Evolutionary conservation across 2,888 invertebrate species (phyloP), one percentile per base, ranked within the genome.

Genomic region (Aphrophora alni): DNA sequence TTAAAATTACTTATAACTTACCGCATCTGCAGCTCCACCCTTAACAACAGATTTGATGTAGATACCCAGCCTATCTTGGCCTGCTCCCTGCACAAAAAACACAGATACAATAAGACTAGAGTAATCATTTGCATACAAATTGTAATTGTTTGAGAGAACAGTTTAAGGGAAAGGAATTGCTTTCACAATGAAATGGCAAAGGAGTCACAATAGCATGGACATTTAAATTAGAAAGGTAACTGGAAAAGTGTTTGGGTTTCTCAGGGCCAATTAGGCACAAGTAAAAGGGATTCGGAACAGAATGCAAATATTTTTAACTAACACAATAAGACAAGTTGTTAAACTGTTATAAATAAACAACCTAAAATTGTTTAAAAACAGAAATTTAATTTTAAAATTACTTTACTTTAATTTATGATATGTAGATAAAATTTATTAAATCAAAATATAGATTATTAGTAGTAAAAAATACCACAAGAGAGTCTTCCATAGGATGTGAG

Each of bases 31-130:
- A 81, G 97, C 96, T 68, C 97, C 97, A 79, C 96, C 98, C 82
- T 97, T 94, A 59, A 99, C 98, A 33, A 99, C 98, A 25, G 98
- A 98, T 90, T 99, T 99, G 84, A 99, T 98, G 90, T 99, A 99
- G 88, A 99, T 99, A 72, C 99, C 99, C 82, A 97, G 90, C 85
- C 97, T 93, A 86, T 93, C 92, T 87, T 95, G 95, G 4, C 93
- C 93, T 75, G 93, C 92, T 27, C 95, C 95, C 92, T 93, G 87
- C 21, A 89, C 88, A 81, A 85, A 84, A 73, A 78, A 82, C 33
- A 81, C 74, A 59, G 21, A 21, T 14, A n/a, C n/a, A n/a, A n/a
- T n/a, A n/a, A n/a, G n/a, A 33, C 33, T 21, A 59, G 21, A 21
- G 7, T 59, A 59, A 59, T 21, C 1, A 21, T 21, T 21, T 59